Base-by-base conservation (phyloP, 2,888 invertebrate species). In the Strigamia crassipes region DNA sequence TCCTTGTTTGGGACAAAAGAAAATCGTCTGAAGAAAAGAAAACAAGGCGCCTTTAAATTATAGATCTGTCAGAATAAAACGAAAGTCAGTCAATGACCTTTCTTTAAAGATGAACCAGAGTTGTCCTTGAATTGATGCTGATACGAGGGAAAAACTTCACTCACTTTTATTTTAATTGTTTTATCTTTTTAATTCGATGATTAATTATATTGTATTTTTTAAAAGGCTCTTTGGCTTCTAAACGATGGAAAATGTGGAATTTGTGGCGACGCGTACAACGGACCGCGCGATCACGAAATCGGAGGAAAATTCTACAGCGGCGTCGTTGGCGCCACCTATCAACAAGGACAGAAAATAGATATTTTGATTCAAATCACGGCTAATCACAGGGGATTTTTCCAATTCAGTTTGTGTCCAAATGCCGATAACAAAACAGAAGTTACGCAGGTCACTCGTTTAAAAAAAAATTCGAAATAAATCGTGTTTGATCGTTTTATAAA, bases 221-320 rank as follows among this genome's bases (percentile, higher is more conserved):
- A n/a, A n/a, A n/a, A 81, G 81, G 31, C 31, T 38, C 31, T 61
- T 21, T 81, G 81, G 81, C 34, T 42, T 27, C 18, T 42, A 18
- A 81, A 81, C 15, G 66, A 81, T 2, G 81, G 81, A n/a, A 81
- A 81, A 81, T 81, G 81, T 81, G 81, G 81, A 21, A 23, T 81
- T 34, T 81, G 81, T 38, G 81, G 81, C 27, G 81, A 81, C 34
- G 31, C 81, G 1, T 42, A 61, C 81, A 42, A 81, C 18, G 81
- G 66, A 34, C 31, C 31, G 34, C 18, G 61, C 1, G 38, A 81
- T 61, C 81, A 81, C 21, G 81, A 81, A 81, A 66, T 41, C 15
- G 81, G 81, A 15, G 81, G 81, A 31, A 31, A 66, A 12, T 81
- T 21, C 34, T 81, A 38, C 66, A 31, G 34, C 18, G 66, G 66